Evolutionary conservation across 2,113 vertebrate species (phyloP).

Genomic region (Pachyramphus minor): DNA sequence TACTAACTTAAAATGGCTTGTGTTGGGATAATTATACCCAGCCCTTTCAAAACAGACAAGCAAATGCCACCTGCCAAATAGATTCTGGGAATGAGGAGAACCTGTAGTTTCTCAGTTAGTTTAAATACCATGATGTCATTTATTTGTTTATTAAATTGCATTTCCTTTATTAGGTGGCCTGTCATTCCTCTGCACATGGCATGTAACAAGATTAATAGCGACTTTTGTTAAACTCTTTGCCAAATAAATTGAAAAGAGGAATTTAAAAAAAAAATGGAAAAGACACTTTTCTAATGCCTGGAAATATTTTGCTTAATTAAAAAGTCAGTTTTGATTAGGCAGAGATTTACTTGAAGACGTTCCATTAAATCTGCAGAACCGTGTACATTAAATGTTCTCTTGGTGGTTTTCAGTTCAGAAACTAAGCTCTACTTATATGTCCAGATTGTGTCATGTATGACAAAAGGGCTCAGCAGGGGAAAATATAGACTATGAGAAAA

Average conservation of each 20-base stretch:
- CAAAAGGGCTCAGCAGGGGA: not conserved
- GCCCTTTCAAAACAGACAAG: not conserved
- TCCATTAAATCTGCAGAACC: not conserved
- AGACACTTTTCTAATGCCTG: not conserved
- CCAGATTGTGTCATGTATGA: not conserved
- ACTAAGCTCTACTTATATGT: not conserved
- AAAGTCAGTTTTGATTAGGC: not conserved
- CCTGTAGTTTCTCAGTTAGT: not conserved
- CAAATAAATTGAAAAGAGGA: not conserved
- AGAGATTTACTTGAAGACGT: not conserved
- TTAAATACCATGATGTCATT: not conserved
- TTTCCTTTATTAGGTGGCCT: not conserved
- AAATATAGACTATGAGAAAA: not conserved
- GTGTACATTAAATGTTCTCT: not conserved
- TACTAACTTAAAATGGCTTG: not conserved
- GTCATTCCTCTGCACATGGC: not conserved
- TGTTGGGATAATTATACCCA: not conserved
- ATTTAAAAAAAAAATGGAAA: not conserved
- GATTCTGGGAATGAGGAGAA: not conserved
- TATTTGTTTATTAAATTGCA: not conserved
- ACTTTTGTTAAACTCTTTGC: not conserved
- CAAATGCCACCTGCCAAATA: not conserved
- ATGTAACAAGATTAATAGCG: not conserved
- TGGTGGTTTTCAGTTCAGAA: not conserved
- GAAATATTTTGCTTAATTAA: not conserved